phyloP scores from a whole-genome alignment of 2,113 vertebrate genomes.

The Sylvilagus bachmani region DNA sequence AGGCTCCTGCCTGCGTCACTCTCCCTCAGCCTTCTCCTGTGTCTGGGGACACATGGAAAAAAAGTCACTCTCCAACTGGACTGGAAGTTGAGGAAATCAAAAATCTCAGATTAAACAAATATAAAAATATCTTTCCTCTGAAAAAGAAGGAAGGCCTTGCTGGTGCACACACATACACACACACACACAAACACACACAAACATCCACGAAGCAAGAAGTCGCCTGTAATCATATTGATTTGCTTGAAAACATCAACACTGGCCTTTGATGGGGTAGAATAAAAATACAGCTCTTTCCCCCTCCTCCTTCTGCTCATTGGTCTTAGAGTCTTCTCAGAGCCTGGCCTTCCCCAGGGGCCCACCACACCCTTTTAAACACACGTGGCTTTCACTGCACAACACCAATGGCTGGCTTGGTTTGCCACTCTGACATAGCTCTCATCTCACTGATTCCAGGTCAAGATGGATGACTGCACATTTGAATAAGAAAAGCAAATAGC shows the following conservation, averaged over 20 bases:
- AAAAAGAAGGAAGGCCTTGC: conserved; percentile 63
- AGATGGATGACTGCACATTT: not conserved
- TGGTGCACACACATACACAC: not conserved
- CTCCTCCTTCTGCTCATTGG: not conserved
- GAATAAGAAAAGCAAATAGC: not conserved
- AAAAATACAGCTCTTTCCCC: conserved; percentile 28
- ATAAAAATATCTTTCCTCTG: conserved; percentile 59
- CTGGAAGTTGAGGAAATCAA: conserved; percentile 26
- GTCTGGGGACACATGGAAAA: not conserved
- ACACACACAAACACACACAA: conserved; percentile 40
- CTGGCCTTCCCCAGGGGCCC: not conserved
- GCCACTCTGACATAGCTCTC: not conserved
- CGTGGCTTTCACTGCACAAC: not conserved
- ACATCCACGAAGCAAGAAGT: not conserved
- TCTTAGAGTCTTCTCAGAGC: not conserved
- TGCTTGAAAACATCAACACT: conserved; percentile 42
- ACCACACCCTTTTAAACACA: not conserved
- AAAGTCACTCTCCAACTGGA: not conserved
- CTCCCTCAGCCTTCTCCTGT: conserved; percentile 41
- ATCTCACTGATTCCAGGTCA: not conserved
- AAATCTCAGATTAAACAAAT: not conserved
- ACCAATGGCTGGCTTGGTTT: not conserved
- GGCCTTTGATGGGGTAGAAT: not conserved
- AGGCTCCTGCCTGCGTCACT: conserved; percentile 47
- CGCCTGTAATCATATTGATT: conserved; percentile 1